These are phyloP conservation scores for Acanthococcus lagerstroemiae DNA, from an alignment of 2,888 invertebrate genomes.

Conservation along the genomic window DNA sequence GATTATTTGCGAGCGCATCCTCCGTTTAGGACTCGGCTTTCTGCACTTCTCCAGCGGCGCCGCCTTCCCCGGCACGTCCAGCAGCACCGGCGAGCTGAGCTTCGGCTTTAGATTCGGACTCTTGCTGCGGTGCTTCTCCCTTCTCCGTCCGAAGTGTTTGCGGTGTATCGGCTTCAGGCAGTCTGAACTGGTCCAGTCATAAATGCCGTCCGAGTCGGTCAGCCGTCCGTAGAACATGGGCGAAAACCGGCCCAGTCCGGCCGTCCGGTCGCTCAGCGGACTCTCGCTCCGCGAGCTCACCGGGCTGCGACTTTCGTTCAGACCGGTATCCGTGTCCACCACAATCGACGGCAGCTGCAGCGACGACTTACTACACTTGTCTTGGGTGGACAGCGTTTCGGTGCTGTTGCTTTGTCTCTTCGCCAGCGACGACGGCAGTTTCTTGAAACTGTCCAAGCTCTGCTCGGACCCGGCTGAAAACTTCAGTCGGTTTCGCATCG, in stretches of 20 bases:
- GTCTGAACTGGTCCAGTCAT: constrained; percentile 70
- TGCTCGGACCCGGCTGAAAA: constrained; percentile 6
- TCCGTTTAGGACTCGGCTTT: constrained; percentile 17
- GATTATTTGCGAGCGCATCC: constrained; percentile 8
- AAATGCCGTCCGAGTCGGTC: constrained; percentile 69
- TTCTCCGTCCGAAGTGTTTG: constrained; percentile 31
- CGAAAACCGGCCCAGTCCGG: constrained; percentile 55
- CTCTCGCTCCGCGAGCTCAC: constrained; percentile 70
- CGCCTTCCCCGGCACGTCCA: constrained; percentile 50
- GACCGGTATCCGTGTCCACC: constrained; percentile 46
- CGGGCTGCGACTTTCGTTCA: constrained; percentile 44
- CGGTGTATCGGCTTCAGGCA: constrained; percentile 38
- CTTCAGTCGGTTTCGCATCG: neutral
- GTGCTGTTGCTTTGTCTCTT: neutral
- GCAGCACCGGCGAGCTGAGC: constrained; percentile 41
- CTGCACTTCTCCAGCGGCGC: constrained; percentile 1
- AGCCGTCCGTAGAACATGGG: constrained; percentile 61
- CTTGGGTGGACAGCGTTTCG: neutral
- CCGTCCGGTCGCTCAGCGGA: constrained; percentile 61
- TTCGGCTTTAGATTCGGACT: constrained; percentile 7
- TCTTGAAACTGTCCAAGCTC: neutral
- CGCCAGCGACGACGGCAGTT: neutral
- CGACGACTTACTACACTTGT: constrained; percentile 34
- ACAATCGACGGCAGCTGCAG: constrained; percentile 53
- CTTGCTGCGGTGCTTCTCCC: constrained; percentile 13